Evolutionary conservation across 2,888 invertebrate genomes (phyloP), one percentile per base, ranked within the genome.

Genomic region (Salpingus planirostris): DNA sequence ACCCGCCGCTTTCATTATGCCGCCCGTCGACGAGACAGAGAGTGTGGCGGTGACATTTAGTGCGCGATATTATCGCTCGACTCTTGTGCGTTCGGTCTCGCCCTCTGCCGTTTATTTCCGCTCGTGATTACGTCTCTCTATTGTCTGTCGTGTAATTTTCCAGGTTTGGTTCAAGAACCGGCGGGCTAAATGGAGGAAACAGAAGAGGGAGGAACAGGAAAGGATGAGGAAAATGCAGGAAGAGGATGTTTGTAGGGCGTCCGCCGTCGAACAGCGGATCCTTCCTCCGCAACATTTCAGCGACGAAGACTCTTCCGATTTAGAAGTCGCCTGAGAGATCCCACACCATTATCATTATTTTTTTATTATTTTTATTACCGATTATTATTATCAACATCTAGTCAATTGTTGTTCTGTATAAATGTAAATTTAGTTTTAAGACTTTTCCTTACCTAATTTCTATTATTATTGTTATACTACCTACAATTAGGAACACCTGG

Each of bases 101-200:
- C n/a, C n/a, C n/a, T n/a, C n/a, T n/a, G n/a, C n/a, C n/a, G n/a
- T n/a, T n/a, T n/a, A n/a, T n/a, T n/a, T n/a, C n/a, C n/a, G n/a
- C n/a, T n/a, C n/a, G n/a, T n/a, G n/a, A n/a, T n/a, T n/a, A n/a
- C n/a, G 18, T 18, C 18, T 18, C 18, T 18, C 6, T 18, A 18
- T 18, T 18, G 18, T 18, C 6, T 18, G 6, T 18, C 8, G n/a
- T n/a, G 18, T 23, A 7, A 4, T 23, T 29, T 31, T 68, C 8
- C 70, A 93, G 93, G 93, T 93, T 7, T 93, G 93, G 93, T 93
- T 93, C 67, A 93, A 93, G 67, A 93, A 93, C 63, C 77, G 93
- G 11, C 74, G 93, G 21, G 93, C 93, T 48, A 95, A 93, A 70
- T 93, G 92, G 92, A 78, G 93, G 47, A 93, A 93, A 59, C 91